Evolutionary conservation across 2,888 invertebrate genomes (phyloP).

Genomic region (Orchesella flavescens): DNA sequence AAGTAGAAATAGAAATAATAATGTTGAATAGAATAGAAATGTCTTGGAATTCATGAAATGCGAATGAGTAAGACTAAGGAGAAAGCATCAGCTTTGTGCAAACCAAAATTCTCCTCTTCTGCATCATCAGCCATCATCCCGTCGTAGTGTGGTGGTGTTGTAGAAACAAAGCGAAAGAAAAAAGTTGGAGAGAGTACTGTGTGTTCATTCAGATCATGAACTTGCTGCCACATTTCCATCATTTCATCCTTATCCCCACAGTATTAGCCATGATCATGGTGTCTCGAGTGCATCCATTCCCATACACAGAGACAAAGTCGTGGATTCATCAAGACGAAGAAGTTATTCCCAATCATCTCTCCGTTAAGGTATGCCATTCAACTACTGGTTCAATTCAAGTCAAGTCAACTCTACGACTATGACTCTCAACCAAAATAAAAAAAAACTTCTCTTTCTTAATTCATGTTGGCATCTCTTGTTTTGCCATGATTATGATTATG

Average conservation of each 20-base stretch:
- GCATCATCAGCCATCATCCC: too few relatives aligned
- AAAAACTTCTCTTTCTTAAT: too few relatives aligned
- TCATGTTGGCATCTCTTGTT: too few relatives aligned
- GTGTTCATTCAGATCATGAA: slow-evolving; percentile 50
- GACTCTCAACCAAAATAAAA: too few relatives aligned
- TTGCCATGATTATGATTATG: slow-evolving; percentile 1
- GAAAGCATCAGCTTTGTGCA: slow-evolving; percentile 1
- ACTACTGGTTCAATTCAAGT: too few relatives aligned
- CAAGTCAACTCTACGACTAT: too few relatives aligned
- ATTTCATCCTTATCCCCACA: slow-evolving; percentile 59
- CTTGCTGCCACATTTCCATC: slow-evolving; percentile 44
- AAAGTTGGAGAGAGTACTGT: slow-evolving; percentile 26
- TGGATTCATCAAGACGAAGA: slow-evolving; percentile 51
- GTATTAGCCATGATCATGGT: slow-evolving; percentile 62
- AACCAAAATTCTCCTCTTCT: neutral
- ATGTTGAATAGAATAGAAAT: too few relatives aligned
- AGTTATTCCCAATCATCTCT: slow-evolving; percentile 1
- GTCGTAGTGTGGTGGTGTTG: neutral
- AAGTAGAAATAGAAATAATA: too few relatives aligned
- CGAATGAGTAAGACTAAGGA: slow-evolving; percentile 2
- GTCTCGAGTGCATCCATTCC: slow-evolving; percentile 60
- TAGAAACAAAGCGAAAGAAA: neutral
- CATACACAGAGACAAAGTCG: slow-evolving; percentile 61
- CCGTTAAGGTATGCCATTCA: slow-evolving; percentile 4
- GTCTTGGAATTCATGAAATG: neutral